Conservation (phyloP, 2,113 vertebrate genomes). For the Craseonycteris thonglongyai region DNA sequence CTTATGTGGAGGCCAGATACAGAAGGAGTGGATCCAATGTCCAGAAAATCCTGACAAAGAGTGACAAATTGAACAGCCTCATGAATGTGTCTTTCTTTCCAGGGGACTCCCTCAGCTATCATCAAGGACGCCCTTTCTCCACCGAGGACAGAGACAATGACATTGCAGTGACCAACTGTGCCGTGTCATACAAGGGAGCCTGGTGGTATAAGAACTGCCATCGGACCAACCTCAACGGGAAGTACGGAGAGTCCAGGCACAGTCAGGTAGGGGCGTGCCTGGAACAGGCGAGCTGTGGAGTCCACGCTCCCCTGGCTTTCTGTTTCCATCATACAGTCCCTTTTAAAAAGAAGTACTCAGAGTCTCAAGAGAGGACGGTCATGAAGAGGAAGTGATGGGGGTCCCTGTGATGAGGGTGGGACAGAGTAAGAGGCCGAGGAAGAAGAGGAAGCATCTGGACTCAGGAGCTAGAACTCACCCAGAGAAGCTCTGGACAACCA, state of each 20-base stretch:
- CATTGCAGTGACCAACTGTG: constrained; percentile 97
- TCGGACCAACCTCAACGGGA: constrained; percentile 97
- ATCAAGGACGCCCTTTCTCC: constrained; percentile 98
- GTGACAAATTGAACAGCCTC: neutral
- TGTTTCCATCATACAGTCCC: neutral
- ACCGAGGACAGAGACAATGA: constrained; percentile 98
- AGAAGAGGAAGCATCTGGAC: neutral
- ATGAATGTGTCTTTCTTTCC: neutral
- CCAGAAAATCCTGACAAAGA: neutral
- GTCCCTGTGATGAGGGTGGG: neutral
- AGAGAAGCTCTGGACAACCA: neutral
- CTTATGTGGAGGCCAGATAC: neutral
- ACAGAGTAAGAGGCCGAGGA: neutral
- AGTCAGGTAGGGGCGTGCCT: constrained; percentile 97
- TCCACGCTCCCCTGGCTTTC: neutral
- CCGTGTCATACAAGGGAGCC: constrained; percentile 97
- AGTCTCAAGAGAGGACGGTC: neutral
- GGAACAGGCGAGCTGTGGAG: no score
- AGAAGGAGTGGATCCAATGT: neutral
- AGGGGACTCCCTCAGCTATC: constrained; percentile 98
- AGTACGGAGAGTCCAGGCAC: constrained; percentile 97
- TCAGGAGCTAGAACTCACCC: neutral
- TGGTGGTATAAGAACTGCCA: constrained; percentile 99
- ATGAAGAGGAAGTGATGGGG: neutral
- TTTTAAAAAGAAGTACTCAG: neutral